Percentiles rank a stretch among this genome's conserved stretches.
Conservation (phyloP, 1,140 invertebrate species). For the Drosophila quadrilineata region DNA sequence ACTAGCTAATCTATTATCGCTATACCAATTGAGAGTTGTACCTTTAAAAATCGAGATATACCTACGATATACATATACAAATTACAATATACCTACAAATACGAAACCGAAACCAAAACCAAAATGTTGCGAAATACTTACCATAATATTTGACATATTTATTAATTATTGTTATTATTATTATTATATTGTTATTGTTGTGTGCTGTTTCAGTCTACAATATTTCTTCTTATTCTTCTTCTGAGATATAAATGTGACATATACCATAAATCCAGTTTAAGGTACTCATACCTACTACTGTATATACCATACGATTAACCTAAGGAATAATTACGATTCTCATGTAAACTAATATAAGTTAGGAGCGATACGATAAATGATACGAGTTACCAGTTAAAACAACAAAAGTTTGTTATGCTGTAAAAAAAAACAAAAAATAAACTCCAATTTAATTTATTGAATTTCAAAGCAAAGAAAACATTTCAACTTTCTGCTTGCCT, state of each 20-base stretch:
- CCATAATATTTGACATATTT: conserved; percentile 45
- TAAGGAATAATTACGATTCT: conserved; percentile 40
- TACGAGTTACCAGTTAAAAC: conserved; percentile 40
- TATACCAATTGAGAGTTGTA: conserved; percentile 64
- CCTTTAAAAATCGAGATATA: conserved; percentile 41
- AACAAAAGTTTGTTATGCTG: conserved; percentile 63
- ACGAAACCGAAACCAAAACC: conserved; percentile 37
- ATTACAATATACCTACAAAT: conserved; percentile 9
- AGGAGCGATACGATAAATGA: too few relatives aligned
- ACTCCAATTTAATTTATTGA: conserved; percentile 57
- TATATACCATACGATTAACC: conserved; percentile 9
- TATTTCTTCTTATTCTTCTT: too few relatives aligned
- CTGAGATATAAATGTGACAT: conserved; percentile 55
- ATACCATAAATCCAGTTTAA: conserved; percentile 12
- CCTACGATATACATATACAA: conserved; percentile 19
- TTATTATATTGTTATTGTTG: conserved; percentile 56
- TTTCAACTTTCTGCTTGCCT: not conserved
- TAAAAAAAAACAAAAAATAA: too few relatives aligned
- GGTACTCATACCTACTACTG: conserved; percentile 5
- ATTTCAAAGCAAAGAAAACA: conserved; percentile 7
- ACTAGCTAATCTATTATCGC: conserved; percentile 33
- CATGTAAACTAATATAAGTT: conserved; percentile 6
- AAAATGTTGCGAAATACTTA: conserved; percentile 57
- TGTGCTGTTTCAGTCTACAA: conserved; percentile 28
- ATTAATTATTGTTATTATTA: conserved; percentile 22